These are phyloP conservation scores for Cathartes aura DNA, from an alignment of 2,113 vertebrate species.

Conservation along the genomic window DNA sequence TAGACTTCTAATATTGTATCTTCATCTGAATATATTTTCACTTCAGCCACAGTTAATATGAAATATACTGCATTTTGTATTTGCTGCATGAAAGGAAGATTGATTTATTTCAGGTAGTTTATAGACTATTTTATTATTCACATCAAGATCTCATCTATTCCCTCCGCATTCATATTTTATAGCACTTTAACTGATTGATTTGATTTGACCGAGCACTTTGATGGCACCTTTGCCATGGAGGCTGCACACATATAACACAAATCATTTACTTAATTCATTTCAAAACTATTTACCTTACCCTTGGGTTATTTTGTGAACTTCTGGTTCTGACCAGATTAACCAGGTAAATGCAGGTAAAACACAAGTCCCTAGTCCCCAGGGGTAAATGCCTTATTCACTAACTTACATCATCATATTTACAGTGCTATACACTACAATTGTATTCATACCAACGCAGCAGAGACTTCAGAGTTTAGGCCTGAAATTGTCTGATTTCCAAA, in stretches of 20 bases:
- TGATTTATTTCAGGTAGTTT: constrained; percentile 73
- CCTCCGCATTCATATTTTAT: constrained; percentile 74
- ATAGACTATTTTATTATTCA: constrained; percentile 73
- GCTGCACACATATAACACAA: constrained; percentile 46
- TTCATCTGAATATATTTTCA: constrained; percentile 64
- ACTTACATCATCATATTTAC: neutral
- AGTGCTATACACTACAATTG: neutral
- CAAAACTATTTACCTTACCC: constrained; percentile 60
- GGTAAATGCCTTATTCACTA: neutral
- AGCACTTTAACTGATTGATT: constrained; percentile 67
- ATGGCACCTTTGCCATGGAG: constrained; percentile 41
- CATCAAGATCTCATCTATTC: constrained; percentile 67
- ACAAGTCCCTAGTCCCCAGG: neutral
- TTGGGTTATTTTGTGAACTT: constrained; percentile 57
- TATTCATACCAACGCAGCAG: neutral
- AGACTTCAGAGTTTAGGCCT: neutral
- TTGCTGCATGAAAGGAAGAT: constrained; percentile 59
- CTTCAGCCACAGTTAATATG: constrained; percentile 42
- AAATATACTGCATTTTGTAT: constrained; percentile 44
- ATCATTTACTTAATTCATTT: constrained; percentile 63
- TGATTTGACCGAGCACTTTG: constrained; percentile 70
- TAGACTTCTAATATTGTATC: neutral
- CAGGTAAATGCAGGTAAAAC: neutral
- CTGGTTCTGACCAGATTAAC: constrained; percentile 10
- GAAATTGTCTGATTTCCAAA: neutral